phyloP scores from a whole-genome alignment of 2,113 vertebrate genomes.

The Aegithalos caudatus region DNA sequence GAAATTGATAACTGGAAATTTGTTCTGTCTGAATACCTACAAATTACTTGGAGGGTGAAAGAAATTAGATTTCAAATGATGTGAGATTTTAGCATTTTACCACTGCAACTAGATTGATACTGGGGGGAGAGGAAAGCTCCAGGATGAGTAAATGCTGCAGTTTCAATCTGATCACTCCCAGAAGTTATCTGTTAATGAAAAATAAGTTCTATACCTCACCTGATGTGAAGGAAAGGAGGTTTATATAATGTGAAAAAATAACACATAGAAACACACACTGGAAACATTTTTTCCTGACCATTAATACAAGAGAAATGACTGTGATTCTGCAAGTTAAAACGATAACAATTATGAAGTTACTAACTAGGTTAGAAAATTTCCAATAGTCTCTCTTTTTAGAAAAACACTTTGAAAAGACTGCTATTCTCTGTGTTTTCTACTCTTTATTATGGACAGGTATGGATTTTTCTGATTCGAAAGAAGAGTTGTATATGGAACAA shows the following conservation, averaged over 20 bases:
- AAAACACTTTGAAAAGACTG: neutral
- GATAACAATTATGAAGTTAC: neutral
- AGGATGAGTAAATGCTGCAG: neutral
- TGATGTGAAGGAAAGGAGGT: neutral
- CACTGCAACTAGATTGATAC: neutral
- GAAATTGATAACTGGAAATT: neutral
- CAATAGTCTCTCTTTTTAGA: neutral
- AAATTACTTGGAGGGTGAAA: neutral
- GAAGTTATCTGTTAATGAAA: constrained; percentile 18
- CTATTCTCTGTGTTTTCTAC: neutral
- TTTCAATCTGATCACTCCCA: constrained; percentile 29
- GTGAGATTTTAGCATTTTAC: neutral
- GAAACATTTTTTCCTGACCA: neutral
- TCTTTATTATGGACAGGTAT: neutral
- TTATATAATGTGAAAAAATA: neutral
- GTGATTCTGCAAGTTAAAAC: neutral
- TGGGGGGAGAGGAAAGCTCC: neutral
- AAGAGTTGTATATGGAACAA: neutral
- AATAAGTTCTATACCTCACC: neutral
- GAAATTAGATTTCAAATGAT: neutral
- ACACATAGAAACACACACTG: neutral
- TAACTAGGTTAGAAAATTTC: neutral
- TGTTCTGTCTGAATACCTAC: neutral
- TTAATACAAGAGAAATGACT: neutral
- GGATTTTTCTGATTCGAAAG: neutral